Conservation (phyloP, 2,888 invertebrate genomes). For the Helobdella robusta region DNA sequence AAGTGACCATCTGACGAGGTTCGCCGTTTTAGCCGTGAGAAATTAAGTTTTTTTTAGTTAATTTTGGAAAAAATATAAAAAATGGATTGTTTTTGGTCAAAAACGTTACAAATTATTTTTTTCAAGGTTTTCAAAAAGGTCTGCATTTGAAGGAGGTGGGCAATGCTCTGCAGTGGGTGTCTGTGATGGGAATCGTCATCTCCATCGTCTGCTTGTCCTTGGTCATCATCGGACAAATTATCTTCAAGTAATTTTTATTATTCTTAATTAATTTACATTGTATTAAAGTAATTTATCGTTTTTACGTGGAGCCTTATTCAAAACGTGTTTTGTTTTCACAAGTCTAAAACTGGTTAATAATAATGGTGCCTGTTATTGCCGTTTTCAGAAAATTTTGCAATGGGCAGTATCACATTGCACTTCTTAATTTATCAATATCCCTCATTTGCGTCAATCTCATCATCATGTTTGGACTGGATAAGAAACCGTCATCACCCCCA, state of each 20-base stretch:
- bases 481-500: too few species aligned
- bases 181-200: conserved; percentile 42
- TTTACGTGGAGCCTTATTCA: too few species aligned
- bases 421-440: conserved; percentile 59
- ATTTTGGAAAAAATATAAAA: not conserved
- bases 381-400: conserved; percentile 12
- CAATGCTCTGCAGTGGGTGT: conserved; percentile 47
- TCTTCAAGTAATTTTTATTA: conserved; percentile 49
- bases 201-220: conserved; percentile 51
- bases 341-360: too few species aligned
- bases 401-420: conserved; percentile 57
- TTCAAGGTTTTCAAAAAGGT: not conserved
- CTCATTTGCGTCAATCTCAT: conserved; percentile 57
- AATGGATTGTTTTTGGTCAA: conserved; percentile 2
- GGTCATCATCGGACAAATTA: conserved; percentile 51
- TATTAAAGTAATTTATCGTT: too few species aligned
- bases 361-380: too few species aligned
- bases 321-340: too few species aligned
- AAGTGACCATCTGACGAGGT: conserved; percentile 45
- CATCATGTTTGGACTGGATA: conserved; percentile 46
- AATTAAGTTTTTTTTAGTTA: not conserved
- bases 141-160: conserved; percentile 37
- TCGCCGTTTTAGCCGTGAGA: conserved; percentile 37
- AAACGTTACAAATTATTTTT: not conserved
- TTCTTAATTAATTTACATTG: not conserved